Conservation (phyloP, 2,113 vertebrate genomes). For the Poeciliopsis turrubarensis region DNA sequence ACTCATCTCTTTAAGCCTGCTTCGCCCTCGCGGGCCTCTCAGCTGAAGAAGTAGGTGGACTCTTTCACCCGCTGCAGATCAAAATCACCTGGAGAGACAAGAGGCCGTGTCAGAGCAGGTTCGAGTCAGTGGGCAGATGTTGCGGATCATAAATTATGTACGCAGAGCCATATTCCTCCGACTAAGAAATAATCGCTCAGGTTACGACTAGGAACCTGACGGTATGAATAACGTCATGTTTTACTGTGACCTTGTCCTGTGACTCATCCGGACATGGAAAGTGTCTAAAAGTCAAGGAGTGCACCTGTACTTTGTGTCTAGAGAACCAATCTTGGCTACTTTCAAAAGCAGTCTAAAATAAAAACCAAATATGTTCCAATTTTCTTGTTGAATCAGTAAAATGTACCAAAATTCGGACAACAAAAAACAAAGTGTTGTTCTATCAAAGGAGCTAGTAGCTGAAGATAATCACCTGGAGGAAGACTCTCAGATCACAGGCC, state of each 20-base stretch:
- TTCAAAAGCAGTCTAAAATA: too few relatives aligned
- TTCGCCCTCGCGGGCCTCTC: slow-evolving; percentile 71
- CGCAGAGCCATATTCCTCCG: neutral
- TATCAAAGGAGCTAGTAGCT: neutral
- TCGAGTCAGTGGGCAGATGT: slow-evolving; percentile 12
- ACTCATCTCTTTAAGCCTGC: slow-evolving; percentile 43
- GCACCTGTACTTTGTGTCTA: too few relatives aligned
- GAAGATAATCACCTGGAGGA: neutral
- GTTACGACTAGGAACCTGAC: fast-evolving
- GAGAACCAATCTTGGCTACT: too few relatives aligned
- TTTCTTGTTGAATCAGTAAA: too few relatives aligned
- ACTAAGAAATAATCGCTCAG: neutral
- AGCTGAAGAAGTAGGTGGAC: slow-evolving; percentile 97
- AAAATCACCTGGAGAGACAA: slow-evolving; percentile 82
- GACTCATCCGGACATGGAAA: too few relatives aligned
- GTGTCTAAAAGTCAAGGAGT: too few relatives aligned
- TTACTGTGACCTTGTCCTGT: too few relatives aligned
- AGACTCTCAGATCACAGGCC: neutral
- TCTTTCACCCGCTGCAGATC: slow-evolving; percentile 87
- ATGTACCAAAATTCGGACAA: too few relatives aligned
- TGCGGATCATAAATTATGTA: neutral
- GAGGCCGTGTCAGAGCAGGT: slow-evolving; percentile 30
- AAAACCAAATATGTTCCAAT: too few relatives aligned
- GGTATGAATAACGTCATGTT: too few relatives aligned
- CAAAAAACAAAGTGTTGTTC: too few relatives aligned